Base-by-base conservation (phyloP, 2,888 invertebrate genomes). In the Aromia moschata region DNA sequence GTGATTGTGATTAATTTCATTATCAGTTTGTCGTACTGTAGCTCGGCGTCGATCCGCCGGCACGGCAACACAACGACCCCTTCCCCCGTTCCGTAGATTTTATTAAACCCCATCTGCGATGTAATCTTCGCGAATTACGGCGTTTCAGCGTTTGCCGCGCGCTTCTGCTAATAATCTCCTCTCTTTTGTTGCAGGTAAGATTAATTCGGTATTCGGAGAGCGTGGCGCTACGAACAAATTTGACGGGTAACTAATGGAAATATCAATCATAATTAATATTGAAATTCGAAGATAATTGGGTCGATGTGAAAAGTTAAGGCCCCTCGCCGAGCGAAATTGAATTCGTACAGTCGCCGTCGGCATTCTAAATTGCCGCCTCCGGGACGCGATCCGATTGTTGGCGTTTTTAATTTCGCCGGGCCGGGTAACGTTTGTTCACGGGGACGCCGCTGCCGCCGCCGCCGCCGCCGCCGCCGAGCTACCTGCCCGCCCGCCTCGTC, bases 101-200 rank as follows among this genome's bases (percentile, higher is more conserved):
- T 7, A 1, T 33, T 9, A 52, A 25, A 25, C 7, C 1, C 25
- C 31, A 44, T 37, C 30, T 20, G 25, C 9, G 10, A 9, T 45
- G 36, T 9, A 45, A 45, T 38, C 36, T 15, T 31, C 9, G 25
- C 30, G 41, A 31, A 17, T 61, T 33, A 33, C 58, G 20, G 49
- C 17, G 31, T 56, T 61, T n/a, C n/a, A 61, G 60, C 58, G 62
- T 67, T 68, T 64, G 62, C n/a, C n/a, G n/a, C 54, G 20, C 53
- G 49, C 36, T 64, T 49, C 53, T 58, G 51, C 65, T 68, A 68
- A 68, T 67, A 60, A 65, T 65, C 60, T 62, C 53, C 49, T 67
- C 59, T 66, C 64, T 65, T 66, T 70, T 70, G 70, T 70, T 72
- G 41, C 72, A 72, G 72, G 72, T 72, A 70, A 72, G 72, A 65